A percentile compares a stretch with the other conserved stretches of the same genome.
phyloP scores from a whole-genome alignment of 2,797 vertebrate genomes.

The Characodon lateralis region DNA sequence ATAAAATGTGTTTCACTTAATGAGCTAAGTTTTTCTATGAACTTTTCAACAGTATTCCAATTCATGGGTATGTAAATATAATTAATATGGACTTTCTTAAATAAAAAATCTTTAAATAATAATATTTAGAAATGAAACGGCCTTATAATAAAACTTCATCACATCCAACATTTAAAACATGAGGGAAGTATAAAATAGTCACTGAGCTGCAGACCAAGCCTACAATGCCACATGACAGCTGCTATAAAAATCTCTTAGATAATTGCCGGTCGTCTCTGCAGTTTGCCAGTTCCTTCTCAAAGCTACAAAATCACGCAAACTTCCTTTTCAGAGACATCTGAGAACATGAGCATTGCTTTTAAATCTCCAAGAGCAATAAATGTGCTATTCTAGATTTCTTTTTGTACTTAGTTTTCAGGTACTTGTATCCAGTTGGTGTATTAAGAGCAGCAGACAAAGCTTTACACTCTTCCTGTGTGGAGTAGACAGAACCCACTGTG shows the following conservation, averaged over 20 bases:
- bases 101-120: too few relatives aligned
- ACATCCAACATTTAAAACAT: neutral
- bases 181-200: neutral
- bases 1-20: too few relatives aligned
- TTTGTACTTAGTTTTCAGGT: neutral
- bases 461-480: neutral
- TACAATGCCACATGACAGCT: neutral
- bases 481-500: neutral
- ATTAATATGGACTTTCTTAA: neutral
- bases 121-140: neutral
- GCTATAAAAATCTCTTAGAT: conserved; percentile 6
- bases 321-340: neutral
- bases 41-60: too few relatives aligned
- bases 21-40: too few relatives aligned
- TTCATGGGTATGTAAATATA: neutral
- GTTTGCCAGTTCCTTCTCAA: neutral
- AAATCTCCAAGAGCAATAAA: neutral
- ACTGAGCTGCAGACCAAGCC: neutral
- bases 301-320: neutral
- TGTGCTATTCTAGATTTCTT: neutral
- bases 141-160: neutral
- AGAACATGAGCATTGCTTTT: neutral
- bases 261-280: neutral
- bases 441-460: neutral
- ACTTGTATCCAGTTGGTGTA: neutral